Evolutionary conservation across 2,888 invertebrate species (phyloP), one percentile per base, ranked within the genome.

Genomic region (Actias luna): DNA sequence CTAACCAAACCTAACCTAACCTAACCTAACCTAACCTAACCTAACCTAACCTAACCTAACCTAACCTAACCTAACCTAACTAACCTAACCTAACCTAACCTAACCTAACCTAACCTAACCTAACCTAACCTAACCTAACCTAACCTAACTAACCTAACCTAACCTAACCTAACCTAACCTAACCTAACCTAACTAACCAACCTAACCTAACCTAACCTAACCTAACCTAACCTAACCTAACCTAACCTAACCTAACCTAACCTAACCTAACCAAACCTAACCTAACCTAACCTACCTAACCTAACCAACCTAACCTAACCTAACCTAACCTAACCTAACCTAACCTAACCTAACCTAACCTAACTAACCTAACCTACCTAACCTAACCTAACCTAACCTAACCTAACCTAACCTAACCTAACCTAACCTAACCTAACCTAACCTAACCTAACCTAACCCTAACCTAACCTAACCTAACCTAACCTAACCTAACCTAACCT

Each of bases 401-500:
- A 33, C 68, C 69, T 65, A 66, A 71, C 67, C 68, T 68, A 71
- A 69, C 69, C 68, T 67, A 69, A 67, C 67, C 67, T 66, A 66
- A 66, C 68, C 67, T 64, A 67, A 68, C 67, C 67, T 67, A 69
- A 68, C 69, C 67, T 67, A 70, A 68, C 68, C 68, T 68, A 70
- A 68, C 70, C 33, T 7, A 33, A 33, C 3, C 33, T 7, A 67
- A 67, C 64, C 68, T 70, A 70, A 5, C 7, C 3, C 33, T 7
- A 33, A 33, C 3, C 33, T 7, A 67, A 67, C 64, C 68, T 70
- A 70, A 70, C 70, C 70, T 70, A 70, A 70, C 70, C 70, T 70
- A 70, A 70, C 70, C 70, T 70, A 70, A 70, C 70, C 70, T 68
- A 67, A 70, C 66, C 70, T 67, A 68, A 70, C 68, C 69, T 68